These are phyloP conservation scores for Emydura subglobosa DNA, from an alignment of 2,113 vertebrate genomes.

Conservation along the genomic window DNA sequence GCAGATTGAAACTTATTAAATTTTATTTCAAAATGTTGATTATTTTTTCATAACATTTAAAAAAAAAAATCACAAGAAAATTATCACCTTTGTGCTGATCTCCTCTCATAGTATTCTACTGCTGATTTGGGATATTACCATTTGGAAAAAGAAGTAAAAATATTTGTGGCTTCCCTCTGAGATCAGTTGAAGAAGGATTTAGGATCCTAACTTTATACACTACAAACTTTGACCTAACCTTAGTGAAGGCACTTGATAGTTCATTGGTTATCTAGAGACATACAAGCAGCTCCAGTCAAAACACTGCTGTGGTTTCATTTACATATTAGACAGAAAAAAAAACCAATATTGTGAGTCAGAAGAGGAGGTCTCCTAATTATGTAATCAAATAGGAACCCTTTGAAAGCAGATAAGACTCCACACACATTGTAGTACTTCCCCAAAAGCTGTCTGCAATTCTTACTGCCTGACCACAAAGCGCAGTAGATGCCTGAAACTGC, in stretches of 20 bases:
- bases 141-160: neutral
- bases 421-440: conserved; percentile 33
- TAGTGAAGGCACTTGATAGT: neutral
- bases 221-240: neutral
- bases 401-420: neutral
- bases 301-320: conserved; percentile 58
- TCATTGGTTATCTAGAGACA: conserved; percentile 17
- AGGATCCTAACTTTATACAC: neutral
- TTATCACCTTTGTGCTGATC: neutral
- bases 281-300: conserved; percentile 29
- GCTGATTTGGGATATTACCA: neutral
- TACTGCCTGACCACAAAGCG: conserved; percentile 40
- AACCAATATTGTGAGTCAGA: conserved; percentile 12
- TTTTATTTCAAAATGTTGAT: neutral
- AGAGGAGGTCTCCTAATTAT: conserved; percentile 7
- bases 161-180: neutral
- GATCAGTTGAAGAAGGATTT: neutral
- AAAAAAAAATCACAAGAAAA: neutral
- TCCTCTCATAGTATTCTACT: neutral
- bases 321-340: conserved; percentile 40
- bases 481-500: neutral
- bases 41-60: neutral
- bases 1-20: neutral
- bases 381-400: conserved; percentile 6
- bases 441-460: neutral